A percentile compares a stretch with the other conserved stretches of the same genome.
These are phyloP conservation scores for Psittacula cyanocephala DNA, from an alignment of 2,113 vertebrate species.

Conservation along the genomic window DNA sequence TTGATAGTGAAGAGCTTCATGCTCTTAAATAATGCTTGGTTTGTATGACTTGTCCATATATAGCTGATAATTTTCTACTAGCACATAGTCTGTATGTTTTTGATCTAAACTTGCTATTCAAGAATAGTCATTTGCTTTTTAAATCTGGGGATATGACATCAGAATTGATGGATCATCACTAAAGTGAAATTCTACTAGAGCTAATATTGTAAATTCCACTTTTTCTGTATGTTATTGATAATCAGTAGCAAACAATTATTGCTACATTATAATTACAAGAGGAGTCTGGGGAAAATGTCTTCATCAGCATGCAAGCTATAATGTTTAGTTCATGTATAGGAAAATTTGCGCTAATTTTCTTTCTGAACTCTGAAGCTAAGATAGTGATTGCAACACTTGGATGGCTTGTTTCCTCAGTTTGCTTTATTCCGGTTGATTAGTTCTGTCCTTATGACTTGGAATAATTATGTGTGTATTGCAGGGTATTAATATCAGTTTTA, in stretches of 20 bases:
- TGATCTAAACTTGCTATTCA: background rate
- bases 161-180: background rate
- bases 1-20: background rate
- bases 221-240: background rate
- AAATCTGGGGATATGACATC: background rate
- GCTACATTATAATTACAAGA: background rate
- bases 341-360: background rate
- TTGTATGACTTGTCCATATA: background rate
- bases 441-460: background rate
- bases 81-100: background rate
- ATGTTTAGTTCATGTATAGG: background rate
- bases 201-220: background rate
- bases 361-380: background rate
- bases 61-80: background rate
- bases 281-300: background rate
- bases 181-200: background rate
- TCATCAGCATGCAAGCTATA: background rate
- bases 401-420: background rate
- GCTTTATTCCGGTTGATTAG: background rate
- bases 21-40: background rate
- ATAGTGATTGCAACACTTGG: background rate
- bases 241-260: constrained; percentile 1
- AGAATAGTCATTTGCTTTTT: background rate
- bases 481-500: background rate
- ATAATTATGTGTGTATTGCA: background rate